phyloP scores from a whole-genome alignment of 2,797 vertebrate species.

The Mormyrus proboscirostris region DNA sequence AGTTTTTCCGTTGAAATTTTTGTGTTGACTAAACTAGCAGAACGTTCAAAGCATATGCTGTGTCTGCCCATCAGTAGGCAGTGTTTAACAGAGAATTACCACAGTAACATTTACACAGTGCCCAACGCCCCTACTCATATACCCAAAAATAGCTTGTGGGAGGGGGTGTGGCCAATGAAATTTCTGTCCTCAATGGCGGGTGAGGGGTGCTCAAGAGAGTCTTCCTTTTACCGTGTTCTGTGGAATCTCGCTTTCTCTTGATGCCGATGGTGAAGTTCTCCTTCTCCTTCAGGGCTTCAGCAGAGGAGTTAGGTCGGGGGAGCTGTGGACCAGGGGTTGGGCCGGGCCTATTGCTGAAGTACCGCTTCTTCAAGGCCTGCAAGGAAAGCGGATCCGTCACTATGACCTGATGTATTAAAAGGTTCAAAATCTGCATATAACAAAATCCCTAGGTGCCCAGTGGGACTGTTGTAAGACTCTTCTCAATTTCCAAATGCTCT shows the following conservation, averaged over 20 bases:
- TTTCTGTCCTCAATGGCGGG: not conserved
- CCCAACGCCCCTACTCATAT: not conserved
- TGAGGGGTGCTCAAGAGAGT: not conserved
- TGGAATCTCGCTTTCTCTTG: conserved; percentile 81
- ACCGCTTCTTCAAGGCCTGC: conserved; percentile 82
- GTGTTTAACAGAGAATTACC: not conserved
- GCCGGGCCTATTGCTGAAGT: conserved; percentile 87
- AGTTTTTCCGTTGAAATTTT: not conserved
- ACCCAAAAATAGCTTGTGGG: not conserved
- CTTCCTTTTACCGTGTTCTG: conserved; percentile 73
- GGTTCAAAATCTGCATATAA: not conserved
- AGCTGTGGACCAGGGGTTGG: conserved; percentile 83
- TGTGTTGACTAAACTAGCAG: not conserved
- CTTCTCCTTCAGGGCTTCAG: conserved; percentile 79
- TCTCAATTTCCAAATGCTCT: not conserved
- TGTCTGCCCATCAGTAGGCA: not conserved
- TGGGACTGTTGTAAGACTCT: not conserved
- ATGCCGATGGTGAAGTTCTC: conserved; percentile 63
- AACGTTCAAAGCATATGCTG: not conserved
- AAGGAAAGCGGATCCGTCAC: conserved; percentile 12
- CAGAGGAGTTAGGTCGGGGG: conserved; percentile 82
- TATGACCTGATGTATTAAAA: not conserved
- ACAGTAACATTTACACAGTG: not conserved
- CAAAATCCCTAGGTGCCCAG: not conserved
- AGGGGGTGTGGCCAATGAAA: not conserved